phyloP scores from a whole-genome alignment of 2,888 invertebrate species.

The Boloria euphrosyne region DNA sequence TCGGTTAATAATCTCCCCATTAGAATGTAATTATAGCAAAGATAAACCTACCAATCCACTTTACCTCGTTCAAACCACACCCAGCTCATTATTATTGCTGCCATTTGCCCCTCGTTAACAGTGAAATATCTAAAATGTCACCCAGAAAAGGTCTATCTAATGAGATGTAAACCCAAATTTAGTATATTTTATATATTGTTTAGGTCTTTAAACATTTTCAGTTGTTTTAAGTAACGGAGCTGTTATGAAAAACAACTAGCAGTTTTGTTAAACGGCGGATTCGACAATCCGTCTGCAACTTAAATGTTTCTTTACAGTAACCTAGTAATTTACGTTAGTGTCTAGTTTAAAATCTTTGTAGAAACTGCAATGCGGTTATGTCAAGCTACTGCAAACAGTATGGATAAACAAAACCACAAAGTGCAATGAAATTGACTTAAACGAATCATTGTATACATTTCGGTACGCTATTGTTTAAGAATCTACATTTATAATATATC shows the following conservation, averaged over 20 bases:
- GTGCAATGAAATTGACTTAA: slow-evolving; percentile 15
- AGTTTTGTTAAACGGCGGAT: too few species aligned
- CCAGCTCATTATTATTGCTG: slow-evolving; percentile 7
- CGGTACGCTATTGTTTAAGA: too few species aligned
- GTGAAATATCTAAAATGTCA: slow-evolving; percentile 2
- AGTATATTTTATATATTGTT: background rate
- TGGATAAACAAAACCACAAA: slow-evolving; percentile 7
- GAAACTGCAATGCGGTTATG: slow-evolving; percentile 9
- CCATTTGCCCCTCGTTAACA: slow-evolving; percentile 4
- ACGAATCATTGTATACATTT: slow-evolving; percentile 4
- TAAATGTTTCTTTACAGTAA: too few species aligned
- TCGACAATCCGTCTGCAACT: too few species aligned
- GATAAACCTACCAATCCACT: background rate
- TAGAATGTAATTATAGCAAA: background rate
- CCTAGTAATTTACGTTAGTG: background rate
- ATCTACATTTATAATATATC: too few species aligned
- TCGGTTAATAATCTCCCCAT: background rate
- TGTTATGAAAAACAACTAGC: too few species aligned
- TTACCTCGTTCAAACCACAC: background rate
- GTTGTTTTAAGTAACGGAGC: too few species aligned
- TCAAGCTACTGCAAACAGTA: background rate
- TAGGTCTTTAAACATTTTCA: background rate
- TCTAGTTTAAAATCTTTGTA: background rate
- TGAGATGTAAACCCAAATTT: slow-evolving; percentile 5
- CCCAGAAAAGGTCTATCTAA: slow-evolving; percentile 11